phyloP scores from a whole-genome alignment of 2,797 vertebrate genomes.

The Microctenopoma steveboyesi region DNA sequence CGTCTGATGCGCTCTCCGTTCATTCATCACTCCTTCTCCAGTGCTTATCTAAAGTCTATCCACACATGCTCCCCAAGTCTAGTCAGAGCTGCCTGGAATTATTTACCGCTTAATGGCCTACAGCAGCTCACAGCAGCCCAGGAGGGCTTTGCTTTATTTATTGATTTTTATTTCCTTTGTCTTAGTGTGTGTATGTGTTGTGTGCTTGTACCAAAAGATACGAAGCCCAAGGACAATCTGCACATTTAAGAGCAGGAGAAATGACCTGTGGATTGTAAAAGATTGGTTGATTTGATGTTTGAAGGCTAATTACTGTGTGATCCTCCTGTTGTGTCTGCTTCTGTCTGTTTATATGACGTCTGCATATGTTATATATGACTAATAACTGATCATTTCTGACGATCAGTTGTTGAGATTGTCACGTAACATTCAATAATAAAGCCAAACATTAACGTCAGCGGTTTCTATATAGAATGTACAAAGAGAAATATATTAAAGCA shows the following conservation, averaged over 20 bases:
- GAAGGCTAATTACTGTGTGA: slow-evolving; percentile 60
- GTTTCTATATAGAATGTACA: too few species aligned
- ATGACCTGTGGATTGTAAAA: slow-evolving; percentile 52
- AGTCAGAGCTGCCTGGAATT: slow-evolving; percentile 69
- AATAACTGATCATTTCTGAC: too few species aligned
- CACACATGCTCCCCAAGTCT: slow-evolving; percentile 53
- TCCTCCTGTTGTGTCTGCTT: slow-evolving; percentile 34
- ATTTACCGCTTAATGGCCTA: slow-evolving; percentile 80
- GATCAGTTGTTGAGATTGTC: too few species aligned
- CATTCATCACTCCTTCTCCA: slow-evolving; percentile 39
- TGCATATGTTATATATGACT: neutral
- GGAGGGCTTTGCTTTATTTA: slow-evolving; percentile 73
- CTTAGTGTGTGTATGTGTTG: slow-evolving; percentile 39
- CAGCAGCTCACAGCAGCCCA: slow-evolving; percentile 67
- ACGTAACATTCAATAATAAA: too few species aligned
- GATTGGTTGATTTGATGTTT: slow-evolving; percentile 60
- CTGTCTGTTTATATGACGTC: slow-evolving; percentile 28
- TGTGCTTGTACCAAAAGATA: slow-evolving; percentile 37
- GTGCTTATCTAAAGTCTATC: slow-evolving; percentile 64
- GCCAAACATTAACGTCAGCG: too few species aligned
- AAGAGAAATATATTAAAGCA: too few species aligned
- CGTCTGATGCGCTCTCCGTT: slow-evolving; percentile 14
- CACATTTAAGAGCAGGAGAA: slow-evolving; percentile 44
- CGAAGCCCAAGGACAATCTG: slow-evolving; percentile 64
- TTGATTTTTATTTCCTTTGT: slow-evolving; percentile 73